A percentile compares a stretch with the other conserved stretches of the same genome.
phyloP scores from a whole-genome alignment of 37 sponge, comb jelly and placozoan species.

The Petrosia ficiformis region DNA sequence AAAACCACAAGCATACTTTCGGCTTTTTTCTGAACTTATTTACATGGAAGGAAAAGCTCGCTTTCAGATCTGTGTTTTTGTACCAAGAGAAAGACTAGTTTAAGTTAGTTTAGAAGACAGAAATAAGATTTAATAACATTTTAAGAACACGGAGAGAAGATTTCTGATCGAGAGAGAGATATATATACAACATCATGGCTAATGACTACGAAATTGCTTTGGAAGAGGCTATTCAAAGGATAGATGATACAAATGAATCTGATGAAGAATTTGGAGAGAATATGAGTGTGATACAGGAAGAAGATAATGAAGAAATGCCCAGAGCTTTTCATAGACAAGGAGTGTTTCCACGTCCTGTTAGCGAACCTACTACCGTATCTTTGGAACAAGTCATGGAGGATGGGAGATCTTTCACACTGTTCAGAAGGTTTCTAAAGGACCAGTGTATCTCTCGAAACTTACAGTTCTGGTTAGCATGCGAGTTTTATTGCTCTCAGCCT shows the following conservation, averaged over 20 bases:
- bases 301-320: not conserved
- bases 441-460: constrained; percentile 57
- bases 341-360: not conserved
- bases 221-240: constrained; percentile 1
- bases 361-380: not conserved
- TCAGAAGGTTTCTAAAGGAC: constrained; percentile 53
- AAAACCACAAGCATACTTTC: not conserved
- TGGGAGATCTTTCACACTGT: constrained; percentile 21
- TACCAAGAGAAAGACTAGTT: no score
- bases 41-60: no score
- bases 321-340: not conserved
- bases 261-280: not conserved
- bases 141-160: no score
- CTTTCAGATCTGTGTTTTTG: no score
- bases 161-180: no score
- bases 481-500: constrained; percentile 4
- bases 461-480: constrained; percentile 66
- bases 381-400: constrained; percentile 4
- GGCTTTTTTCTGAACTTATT: not conserved
- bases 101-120: no score
- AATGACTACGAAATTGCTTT: not conserved
- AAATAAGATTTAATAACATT: no score
- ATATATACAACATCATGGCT: no score
- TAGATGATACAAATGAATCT: not conserved
- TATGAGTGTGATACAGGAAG: not conserved